Evolutionary conservation across 1,140 invertebrate species (phyloP).

Genomic region (Octopus bimaculoides): DNA sequence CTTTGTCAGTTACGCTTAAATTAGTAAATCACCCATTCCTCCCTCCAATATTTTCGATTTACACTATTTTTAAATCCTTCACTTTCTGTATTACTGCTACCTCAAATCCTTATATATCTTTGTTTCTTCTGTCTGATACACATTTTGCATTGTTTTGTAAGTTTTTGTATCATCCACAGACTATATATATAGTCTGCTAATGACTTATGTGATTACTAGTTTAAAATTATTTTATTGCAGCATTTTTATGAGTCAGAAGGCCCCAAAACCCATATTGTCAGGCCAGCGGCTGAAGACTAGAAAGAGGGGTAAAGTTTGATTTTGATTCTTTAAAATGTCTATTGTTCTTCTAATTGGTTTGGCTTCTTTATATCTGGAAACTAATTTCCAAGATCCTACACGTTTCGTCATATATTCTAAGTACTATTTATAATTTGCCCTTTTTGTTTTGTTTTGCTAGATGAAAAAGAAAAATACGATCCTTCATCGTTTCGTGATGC

Average conservation of each 20-base stretch:
- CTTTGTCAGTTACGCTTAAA: too few relatives aligned
- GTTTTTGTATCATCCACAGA: too few relatives aligned
- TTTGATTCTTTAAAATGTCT: too few relatives aligned
- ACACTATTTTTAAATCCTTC: too few relatives aligned
- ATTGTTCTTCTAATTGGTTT: neutral
- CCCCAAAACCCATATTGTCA: slow-evolving; percentile 99
- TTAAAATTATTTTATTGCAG: slow-evolving; percentile 64
- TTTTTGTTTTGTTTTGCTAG: slow-evolving; percentile 60
- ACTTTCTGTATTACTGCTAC: too few relatives aligned
- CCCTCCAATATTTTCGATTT: too few relatives aligned
- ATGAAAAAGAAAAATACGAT: slow-evolving; percentile 99
- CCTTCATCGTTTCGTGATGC: slow-evolving; percentile 95
- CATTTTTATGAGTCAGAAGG: slow-evolving; percentile 99
- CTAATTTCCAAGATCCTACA: neutral
- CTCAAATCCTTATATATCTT: too few relatives aligned
- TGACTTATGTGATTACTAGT: neutral
- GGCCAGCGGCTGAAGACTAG: slow-evolving; percentile 99
- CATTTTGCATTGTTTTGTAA: too few relatives aligned
- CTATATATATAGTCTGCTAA: too few relatives aligned
- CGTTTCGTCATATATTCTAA: neutral
- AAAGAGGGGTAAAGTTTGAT: slow-evolving; percentile 83
- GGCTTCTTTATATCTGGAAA: neutral
- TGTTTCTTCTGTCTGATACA: too few relatives aligned
- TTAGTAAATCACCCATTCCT: too few relatives aligned
- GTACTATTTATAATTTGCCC: neutral